phyloP scores from a whole-genome alignment of 2,113 vertebrate genomes.

The Brevimyrus niger region DNA sequence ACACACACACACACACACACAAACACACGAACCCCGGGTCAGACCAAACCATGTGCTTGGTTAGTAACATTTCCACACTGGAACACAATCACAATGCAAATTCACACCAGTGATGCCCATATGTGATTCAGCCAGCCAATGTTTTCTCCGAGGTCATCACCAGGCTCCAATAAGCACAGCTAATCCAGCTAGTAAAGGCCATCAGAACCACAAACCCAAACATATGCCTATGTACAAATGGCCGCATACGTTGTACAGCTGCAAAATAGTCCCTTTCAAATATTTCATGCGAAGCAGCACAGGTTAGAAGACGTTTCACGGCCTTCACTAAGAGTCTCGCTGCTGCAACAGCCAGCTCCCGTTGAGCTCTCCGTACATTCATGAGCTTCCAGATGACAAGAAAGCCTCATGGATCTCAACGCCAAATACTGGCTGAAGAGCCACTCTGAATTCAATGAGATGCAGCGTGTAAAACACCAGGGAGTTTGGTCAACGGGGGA shows the following conservation, averaged over 20 bases:
- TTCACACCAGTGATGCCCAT: not conserved
- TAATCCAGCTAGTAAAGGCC: not conserved
- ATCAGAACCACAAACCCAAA: not conserved
- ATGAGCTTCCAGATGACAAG: not conserved
- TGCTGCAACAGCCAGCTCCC: not conserved
- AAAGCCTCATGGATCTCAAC: not conserved
- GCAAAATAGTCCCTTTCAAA: not conserved
- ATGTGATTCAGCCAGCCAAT: not conserved
- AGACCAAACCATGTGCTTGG: not conserved
- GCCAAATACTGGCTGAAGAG: not conserved
- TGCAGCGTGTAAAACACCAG: not conserved
- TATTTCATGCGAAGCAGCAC: not conserved
- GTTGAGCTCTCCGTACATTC: not conserved
- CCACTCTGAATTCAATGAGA: not conserved
- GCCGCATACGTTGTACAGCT: not conserved
- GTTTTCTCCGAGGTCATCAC: not conserved
- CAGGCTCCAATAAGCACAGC: not conserved
- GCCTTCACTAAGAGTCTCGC: not conserved
- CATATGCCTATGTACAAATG: not conserved
- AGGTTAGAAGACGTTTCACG: too few species aligned
- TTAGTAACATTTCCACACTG: constrained; percentile 5
- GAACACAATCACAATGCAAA: not conserved
- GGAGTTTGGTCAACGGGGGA: not conserved
- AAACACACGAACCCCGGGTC: constrained; percentile 13
- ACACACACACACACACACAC: constrained; percentile 25